Base-by-base conservation (phyloP, 2,113 vertebrate genomes). In the Poeciliopsis retropinna region DNA sequence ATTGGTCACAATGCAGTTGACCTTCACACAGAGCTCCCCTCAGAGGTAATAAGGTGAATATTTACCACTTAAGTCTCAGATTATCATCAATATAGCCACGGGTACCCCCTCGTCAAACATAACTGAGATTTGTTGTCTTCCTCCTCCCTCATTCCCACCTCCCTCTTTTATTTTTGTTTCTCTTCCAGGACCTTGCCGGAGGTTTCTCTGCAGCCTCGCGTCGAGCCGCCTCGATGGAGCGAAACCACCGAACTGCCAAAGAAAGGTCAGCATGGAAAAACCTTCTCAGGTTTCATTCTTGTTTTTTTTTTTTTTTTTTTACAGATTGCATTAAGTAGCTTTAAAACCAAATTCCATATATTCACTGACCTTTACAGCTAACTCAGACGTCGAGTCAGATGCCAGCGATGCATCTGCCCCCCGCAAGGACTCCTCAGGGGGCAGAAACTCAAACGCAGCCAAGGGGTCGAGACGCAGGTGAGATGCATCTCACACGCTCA, bases 181-280 rank as follows among this genome's bases (percentile, higher is more conserved):
- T 94, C 75, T 91, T 92, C 41, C 93, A 95, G 95, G 86, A 88
- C 60, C 15, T 79, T 91, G 41, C 88, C 94, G 0, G 88, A 85
- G 2, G 86, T 92, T 37, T 72, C 83, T 3, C 60, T 83, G 31
- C 76, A 73, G 67, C 79, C 92, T 5, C 63, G 75, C 37, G 75
- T 90, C 65, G 91, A 90, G 25, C 78, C 89, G 9, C 92, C 90
- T 0, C 82, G 51, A 19, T 89, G 92, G 92, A 86, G 75, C 28
- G 0, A 41, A 13, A 57, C 76, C 65, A 83, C 68, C 70, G 76
- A 32, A 1, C 74, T 70, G 0, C 82, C 83, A 37, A 79, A 12
- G 10, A 88, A 60, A 90, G 91, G 93, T 92, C 72, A 25, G 81
- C 41, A 63, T 75, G 12, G 15, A 47, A 47, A 44, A 14, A 1